Evolutionary conservation across 2,113 vertebrate species (phyloP).

Genomic region (Peromyscus polionotus): DNA sequence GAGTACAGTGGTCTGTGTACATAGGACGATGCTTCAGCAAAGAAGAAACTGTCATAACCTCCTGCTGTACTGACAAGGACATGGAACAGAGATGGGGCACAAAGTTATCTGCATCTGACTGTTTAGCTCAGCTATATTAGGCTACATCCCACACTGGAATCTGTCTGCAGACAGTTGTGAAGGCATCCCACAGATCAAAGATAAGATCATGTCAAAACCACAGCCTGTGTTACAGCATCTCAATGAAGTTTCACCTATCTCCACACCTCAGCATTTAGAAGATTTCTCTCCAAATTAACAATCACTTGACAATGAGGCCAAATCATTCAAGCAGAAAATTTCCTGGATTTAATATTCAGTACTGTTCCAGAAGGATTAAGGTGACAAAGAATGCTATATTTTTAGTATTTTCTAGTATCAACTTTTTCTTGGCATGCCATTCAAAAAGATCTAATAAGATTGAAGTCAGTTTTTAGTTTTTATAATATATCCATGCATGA

Average conservation of each 20-base stretch:
- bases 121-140: not conserved
- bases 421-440: not conserved
- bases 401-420: not conserved
- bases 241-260: not conserved
- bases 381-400: not conserved
- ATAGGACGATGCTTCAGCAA: not conserved
- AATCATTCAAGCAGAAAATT: constrained; percentile 12
- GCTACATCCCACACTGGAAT: not conserved
- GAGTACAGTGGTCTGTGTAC: not conserved
- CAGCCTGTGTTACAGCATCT: not conserved
- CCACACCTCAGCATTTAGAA: not conserved
- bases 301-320: constrained; percentile 10
- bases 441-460: constrained; percentile 31
- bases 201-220: constrained; percentile 1
- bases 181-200: not conserved
- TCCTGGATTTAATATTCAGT: not conserved
- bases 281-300: constrained; percentile 27
- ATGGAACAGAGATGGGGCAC: not conserved
- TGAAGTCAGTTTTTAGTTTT: constrained; percentile 31
- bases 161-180: not conserved
- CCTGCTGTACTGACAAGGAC: not conserved
- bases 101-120: not conserved
- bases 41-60: not conserved
- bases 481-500: not conserved
- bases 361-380: not conserved